These are phyloP conservation scores for Endotricha flammealis DNA, from an alignment of 2,888 invertebrate species.

Conservation along the genomic window DNA sequence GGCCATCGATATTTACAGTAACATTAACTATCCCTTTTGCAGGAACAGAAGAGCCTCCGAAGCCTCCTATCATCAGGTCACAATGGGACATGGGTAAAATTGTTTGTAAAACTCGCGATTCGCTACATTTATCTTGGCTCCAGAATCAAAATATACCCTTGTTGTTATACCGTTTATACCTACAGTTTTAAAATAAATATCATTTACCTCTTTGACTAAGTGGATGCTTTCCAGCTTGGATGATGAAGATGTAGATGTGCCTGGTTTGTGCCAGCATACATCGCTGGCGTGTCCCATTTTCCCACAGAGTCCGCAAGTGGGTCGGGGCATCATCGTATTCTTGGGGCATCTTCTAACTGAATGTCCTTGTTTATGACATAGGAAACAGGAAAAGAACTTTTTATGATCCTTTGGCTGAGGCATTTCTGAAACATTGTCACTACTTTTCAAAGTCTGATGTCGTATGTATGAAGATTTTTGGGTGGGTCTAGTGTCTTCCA, in stretches of 20 bases:
- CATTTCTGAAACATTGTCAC: no score
- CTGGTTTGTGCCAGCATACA: constrained; percentile 5
- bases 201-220: constrained; percentile 3
- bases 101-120: neutral
- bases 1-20: no score
- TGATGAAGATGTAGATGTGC: neutral
- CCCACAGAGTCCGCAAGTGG: constrained; percentile 2
- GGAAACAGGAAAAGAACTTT: constrained; percentile 3
- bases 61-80: no score
- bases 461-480: no score
- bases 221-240: neutral
- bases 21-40: no score
- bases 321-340: neutral
- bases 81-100: no score
- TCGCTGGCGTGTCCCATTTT: constrained; percentile 2
- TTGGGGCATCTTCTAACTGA: constrained; percentile 5
- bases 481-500: constrained; percentile 9
- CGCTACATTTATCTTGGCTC: constrained; percentile 5
- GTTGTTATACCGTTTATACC: neutral
- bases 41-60: no score
- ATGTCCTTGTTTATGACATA: constrained; percentile 6
- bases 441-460: no score
- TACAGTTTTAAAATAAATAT: constrained; percentile 3
- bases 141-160: constrained; percentile 4
- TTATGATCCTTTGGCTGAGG: neutral